phyloP scores from a whole-genome alignment of 2,113 vertebrate genomes.

The Aptenodytes forsteri region DNA sequence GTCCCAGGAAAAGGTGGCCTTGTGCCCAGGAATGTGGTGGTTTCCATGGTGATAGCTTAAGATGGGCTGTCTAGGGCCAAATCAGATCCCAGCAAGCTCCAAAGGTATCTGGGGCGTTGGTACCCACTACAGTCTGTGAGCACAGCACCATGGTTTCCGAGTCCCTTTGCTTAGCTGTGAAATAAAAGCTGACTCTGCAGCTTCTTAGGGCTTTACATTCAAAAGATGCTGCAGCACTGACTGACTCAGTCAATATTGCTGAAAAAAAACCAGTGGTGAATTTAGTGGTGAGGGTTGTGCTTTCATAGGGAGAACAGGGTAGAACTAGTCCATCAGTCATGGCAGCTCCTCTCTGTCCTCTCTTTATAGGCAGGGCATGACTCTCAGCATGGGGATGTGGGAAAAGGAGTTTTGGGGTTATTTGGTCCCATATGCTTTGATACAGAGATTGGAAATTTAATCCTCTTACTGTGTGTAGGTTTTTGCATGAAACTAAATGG shows the following conservation, averaged over 20 bases:
- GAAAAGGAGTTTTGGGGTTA: background rate
- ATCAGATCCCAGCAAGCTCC: background rate
- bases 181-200: background rate
- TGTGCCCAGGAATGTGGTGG: background rate
- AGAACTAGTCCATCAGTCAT: background rate
- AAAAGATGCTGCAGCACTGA: background rate
- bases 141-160: background rate
- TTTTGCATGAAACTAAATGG: background rate
- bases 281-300: background rate
- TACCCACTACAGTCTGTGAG: background rate
- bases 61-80: background rate
- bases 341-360: background rate
- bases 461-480: background rate
- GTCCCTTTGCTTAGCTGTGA: background rate
- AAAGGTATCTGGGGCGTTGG: background rate
- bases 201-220: background rate
- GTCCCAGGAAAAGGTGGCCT: background rate
- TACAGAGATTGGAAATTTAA: background rate
- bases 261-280: background rate
- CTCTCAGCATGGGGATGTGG: background rate
- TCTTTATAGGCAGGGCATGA: background rate
- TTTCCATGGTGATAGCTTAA: constrained; percentile 26
- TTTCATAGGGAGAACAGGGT: background rate
- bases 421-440: background rate
- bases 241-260: background rate